Evolutionary conservation across 2,797 vertebrate genomes (phyloP).

Genomic region (Micromesistius poutassou): DNA sequence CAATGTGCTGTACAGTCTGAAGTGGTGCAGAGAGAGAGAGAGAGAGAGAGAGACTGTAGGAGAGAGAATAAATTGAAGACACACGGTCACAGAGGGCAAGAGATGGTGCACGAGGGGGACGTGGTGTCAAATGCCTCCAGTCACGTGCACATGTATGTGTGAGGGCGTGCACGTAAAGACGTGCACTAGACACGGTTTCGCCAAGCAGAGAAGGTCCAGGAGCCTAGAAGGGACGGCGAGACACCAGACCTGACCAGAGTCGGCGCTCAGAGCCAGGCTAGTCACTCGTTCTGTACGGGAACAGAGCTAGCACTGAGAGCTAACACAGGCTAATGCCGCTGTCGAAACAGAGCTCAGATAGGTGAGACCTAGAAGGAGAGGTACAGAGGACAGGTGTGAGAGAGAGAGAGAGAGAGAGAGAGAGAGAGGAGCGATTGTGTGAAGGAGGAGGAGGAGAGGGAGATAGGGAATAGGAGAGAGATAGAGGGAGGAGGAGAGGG

Average conservation of each 20-base stretch:
- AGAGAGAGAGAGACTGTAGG: conserved; percentile 14
- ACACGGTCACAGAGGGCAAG: not conserved
- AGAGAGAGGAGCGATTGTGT: not conserved
- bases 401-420: not conserved
- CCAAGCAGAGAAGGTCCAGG: not conserved
- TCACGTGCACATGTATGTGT: not conserved
- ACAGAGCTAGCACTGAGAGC: not conserved
- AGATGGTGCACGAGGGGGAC: not conserved
- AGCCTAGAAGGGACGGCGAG: not conserved
- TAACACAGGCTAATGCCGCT: no score
- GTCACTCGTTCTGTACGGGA: not conserved
- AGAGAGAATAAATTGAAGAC: not conserved
- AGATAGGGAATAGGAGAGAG: conserved; percentile 18
- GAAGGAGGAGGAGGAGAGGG: conserved; percentile 21
- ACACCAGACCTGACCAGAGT: not conserved
- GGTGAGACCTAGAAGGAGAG: not conserved
- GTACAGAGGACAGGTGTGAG: no score
- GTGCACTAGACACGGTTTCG: not conserved
- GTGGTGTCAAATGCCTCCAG: not conserved
- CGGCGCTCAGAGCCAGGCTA: not conserved
- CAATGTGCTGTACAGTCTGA: not conserved
- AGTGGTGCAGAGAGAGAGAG: not conserved
- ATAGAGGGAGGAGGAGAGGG: not conserved
- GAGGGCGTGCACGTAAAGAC: not conserved
- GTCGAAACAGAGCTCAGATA: no score